Percentiles rank a stretch among this genome's conserved stretches.
Evolutionary conservation across 1,140 invertebrate species (phyloP).

Genomic region (Trachymyrmex cornetzi): DNA sequence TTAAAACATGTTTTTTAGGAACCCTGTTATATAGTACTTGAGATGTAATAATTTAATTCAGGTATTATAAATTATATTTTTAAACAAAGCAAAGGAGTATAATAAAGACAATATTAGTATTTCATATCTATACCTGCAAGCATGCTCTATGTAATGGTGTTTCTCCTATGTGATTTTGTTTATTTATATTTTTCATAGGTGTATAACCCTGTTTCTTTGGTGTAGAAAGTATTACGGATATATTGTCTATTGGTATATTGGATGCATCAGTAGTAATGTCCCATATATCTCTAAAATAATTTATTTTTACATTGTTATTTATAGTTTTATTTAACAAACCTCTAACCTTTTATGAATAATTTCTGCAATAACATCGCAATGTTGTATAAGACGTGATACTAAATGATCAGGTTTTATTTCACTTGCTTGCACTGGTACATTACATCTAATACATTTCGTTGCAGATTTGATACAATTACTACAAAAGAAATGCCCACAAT

Average conservation of each 20-base stretch:
- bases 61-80: constrained; percentile 20
- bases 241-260: constrained; percentile 25
- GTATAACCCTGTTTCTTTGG: constrained; percentile 33
- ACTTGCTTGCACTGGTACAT: constrained; percentile 71
- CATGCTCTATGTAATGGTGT: constrained; percentile 88
- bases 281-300: constrained; percentile 62
- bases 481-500: constrained; percentile 82
- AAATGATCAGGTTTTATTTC: constrained; percentile 76
- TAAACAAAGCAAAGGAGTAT: constrained; percentile 18
- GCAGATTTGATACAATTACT: constrained; percentile 69
- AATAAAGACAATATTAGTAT: neutral
- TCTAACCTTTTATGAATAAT: constrained; percentile 73
- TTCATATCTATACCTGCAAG: constrained; percentile 78
- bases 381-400: constrained; percentile 72
- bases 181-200: constrained; percentile 79
- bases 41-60: constrained; percentile 4
- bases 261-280: neutral
- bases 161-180: constrained; percentile 88
- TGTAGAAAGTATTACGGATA: constrained; percentile 19
- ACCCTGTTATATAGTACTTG: neutral
- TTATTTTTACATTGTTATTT: constrained; percentile 1
- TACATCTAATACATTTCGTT: constrained; percentile 75
- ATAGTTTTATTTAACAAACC: constrained; percentile 26
- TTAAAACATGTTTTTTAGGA: too few relatives aligned
- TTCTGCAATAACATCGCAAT: constrained; percentile 74